These are phyloP conservation scores for Capitulum mitella DNA, from an alignment of 2,888 invertebrate species.

Conservation along the genomic window DNA sequence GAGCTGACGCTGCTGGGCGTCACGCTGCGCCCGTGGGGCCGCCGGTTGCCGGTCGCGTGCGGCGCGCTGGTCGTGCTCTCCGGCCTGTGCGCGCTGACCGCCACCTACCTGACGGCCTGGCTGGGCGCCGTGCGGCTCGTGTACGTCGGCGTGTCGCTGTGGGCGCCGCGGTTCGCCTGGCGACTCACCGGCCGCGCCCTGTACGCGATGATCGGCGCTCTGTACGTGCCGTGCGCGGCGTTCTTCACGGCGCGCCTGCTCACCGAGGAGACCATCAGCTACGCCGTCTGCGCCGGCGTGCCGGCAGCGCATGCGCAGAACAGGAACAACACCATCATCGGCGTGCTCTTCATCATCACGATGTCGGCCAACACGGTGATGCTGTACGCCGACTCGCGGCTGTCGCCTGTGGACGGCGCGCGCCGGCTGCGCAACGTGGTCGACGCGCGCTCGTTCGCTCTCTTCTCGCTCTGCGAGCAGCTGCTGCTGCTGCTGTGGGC, in stretches of 20 bases:
- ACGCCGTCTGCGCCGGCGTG: neutral
- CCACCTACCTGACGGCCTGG: neutral
- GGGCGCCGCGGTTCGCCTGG: neutral
- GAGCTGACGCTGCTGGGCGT: neutral
- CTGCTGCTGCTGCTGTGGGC: neutral
- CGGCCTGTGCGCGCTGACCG: neutral
- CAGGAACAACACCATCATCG: neutral
- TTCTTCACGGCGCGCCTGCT: neutral
- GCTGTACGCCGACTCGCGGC: neutral
- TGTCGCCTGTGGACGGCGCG: neutral
- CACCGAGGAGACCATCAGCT: neutral
- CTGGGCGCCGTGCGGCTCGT: neutral
- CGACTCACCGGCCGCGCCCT: neutral
- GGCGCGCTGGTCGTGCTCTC: neutral
- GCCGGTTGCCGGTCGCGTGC: neutral
- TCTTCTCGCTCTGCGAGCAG: neutral
- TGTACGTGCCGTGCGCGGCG: neutral
- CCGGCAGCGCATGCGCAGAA: neutral
- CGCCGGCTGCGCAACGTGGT: neutral
- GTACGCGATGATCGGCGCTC: neutral
- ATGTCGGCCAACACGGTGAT: neutral
- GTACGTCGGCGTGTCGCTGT: neutral
- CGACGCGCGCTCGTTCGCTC: neutral
- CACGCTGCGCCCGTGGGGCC: neutral
- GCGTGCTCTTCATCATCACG: neutral